Conservation (phyloP, 53 echinoderm and acorn worm genomes). For the Echinometra lucunter region DNA sequence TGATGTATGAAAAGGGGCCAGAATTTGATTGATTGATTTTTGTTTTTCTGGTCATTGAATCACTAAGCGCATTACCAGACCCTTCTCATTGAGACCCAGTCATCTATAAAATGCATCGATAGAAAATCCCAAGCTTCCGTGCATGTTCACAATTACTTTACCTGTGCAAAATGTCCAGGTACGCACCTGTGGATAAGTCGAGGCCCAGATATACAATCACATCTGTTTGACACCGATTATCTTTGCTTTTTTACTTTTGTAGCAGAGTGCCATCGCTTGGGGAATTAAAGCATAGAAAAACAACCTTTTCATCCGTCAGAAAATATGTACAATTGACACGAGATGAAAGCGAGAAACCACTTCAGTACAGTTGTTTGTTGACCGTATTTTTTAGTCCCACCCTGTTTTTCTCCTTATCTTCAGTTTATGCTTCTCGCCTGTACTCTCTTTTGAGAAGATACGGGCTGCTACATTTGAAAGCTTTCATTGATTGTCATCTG, state of each 20-base stretch:
- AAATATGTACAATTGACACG: conserved; percentile 38
- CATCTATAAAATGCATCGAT: not conserved
- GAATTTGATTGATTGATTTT: not conserved
- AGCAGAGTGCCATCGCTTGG: not conserved
- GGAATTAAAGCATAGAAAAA: not conserved
- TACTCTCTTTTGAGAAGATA: not conserved
- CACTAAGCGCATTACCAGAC: not conserved
- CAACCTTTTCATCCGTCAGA: conserved; percentile 6
- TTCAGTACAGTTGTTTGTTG: conserved; percentile 9
- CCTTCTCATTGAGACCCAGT: not conserved
- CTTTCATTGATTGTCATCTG: not conserved
- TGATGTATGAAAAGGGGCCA: not conserved
- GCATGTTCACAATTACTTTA: not conserved
- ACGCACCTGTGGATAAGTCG: not conserved
- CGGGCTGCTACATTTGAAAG: conserved; percentile 20
- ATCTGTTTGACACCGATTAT: conserved; percentile 22
- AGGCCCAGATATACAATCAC: conserved; percentile 4
- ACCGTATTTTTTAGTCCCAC: not conserved
- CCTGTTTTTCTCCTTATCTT: conserved; percentile 34
- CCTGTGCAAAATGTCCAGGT: not conserved
- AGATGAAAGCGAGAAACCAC: conserved; percentile 6
- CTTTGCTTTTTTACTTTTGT: conserved; percentile 14
- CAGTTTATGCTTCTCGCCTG: not conserved
- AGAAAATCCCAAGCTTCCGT: not conserved
- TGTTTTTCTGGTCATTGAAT: conserved; percentile 41